Evolutionary conservation across 2,888 invertebrate genomes (phyloP), one percentile per base, ranked within the genome.

Genomic region (Nasonovia ribisnigri): DNA sequence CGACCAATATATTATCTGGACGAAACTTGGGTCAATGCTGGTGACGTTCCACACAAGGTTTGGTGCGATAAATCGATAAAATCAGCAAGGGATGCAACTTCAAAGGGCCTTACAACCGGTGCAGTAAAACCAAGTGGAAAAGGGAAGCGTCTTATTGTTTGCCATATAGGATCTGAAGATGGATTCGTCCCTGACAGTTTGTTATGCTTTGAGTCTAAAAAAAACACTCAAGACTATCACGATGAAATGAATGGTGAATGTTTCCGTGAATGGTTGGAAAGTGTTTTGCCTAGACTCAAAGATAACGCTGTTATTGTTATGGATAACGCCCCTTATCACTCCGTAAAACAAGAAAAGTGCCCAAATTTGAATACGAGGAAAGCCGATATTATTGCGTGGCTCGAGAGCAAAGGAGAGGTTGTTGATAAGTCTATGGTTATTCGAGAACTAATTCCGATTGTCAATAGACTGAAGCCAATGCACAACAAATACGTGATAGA

Each of bases 1-100:
- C 42, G 77, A 6, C n/a, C 29, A 20, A 57, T 94, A 48, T 94
- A 94, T 20, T 94, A 86, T 43, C 48, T 84, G 26, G 91, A 91
- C 67, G 94, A 94, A 51, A 94, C 90, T 13, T 94, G 94, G 94
- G 46, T 90, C 2, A 94, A 94, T 67, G 91, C 60, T 26, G 91
- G 91, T 8, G 60, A 89, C n/a, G 36, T n/a, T 5, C 3, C 0
- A 10, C 24, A 0, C 42, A 88, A 88, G 36, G 42, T 88, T 5
- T 54, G 88, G 88, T 6, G 3, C 24, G 51, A 54, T 5, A 54
- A 54, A 54, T 3, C 54, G 3, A 24, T 54, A 5, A 20, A 54
- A 24, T 54, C 54, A 0, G 5, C 4, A 24, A 3, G 5, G 24
- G 4, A 54, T 54, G 54, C 54, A 5, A 5, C 5, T 54, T 54